Evolutionary conservation across 1,140 invertebrate genomes (phyloP).

Genomic region (Conus betulinus): DNA sequence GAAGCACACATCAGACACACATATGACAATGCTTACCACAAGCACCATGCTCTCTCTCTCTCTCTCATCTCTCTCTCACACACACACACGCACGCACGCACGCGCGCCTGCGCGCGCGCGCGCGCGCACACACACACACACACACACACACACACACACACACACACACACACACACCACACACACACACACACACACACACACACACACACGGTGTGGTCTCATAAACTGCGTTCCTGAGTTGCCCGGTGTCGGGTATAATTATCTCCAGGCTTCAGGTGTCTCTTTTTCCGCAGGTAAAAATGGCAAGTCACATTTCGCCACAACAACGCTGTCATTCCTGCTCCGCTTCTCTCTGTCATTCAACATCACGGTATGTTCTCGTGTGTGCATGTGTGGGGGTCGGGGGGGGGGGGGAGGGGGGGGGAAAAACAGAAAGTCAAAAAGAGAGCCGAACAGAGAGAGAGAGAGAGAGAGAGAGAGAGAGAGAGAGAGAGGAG

Average conservation of each 20-base stretch:
- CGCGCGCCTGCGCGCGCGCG: not conserved
- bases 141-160: too few relatives aligned
- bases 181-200: too few relatives aligned
- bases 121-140: too few relatives aligned
- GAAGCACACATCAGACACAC: too few relatives aligned
- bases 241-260: not conserved
- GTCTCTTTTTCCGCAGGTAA: not conserved
- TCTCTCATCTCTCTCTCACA: not conserved
- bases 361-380: not conserved
- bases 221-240: not conserved
- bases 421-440: conserved; percentile 15
- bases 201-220: too few relatives aligned
- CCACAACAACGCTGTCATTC: too few relatives aligned
- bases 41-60: too few relatives aligned
- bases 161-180: too few relatives aligned
- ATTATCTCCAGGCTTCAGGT: not conserved
- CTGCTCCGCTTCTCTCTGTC: too few relatives aligned
- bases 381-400: too few relatives aligned
- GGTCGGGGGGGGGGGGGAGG: not conserved
- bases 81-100: not conserved
- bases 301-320: not conserved
- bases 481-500: not conserved
- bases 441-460: not conserved
- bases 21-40: too few relatives aligned
- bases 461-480: not conserved